Conservation (phyloP, 2,888 invertebrate species). For the Eupithecia abbreviata region DNA sequence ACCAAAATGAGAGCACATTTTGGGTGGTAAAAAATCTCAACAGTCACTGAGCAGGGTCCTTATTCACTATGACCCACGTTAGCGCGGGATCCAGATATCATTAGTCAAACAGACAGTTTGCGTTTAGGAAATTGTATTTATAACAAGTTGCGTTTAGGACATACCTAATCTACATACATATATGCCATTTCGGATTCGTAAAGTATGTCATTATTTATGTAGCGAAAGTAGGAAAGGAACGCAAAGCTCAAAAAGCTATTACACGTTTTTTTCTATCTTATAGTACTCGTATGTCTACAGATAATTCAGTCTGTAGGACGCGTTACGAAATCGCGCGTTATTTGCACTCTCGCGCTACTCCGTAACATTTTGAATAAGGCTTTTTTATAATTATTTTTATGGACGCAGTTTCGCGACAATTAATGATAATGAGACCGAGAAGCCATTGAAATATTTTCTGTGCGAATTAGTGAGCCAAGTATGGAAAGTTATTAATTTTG, state of each 20-base stretch:
- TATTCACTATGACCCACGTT: not conserved
- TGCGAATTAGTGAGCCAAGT: not conserved
- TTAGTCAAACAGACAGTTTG: not conserved
- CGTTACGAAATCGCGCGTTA: not conserved
- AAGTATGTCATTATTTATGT: not conserved
- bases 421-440: constrained; percentile 19
- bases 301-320: not conserved
- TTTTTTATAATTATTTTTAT: constrained; percentile 19
- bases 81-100: not conserved
- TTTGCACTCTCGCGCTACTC: not conserved
- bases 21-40: constrained; percentile 30
- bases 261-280: not conserved
- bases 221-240: not conserved
- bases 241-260: not conserved
- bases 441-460: constrained; percentile 14
- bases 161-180: not conserved
- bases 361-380: not conserved
- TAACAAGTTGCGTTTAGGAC: not conserved
- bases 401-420: constrained; percentile 14
- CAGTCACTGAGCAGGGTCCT: not conserved
- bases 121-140: not conserved
- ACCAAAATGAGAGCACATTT: constrained; percentile 38
- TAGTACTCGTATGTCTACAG: not conserved
- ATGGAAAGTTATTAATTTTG: constrained; percentile 1
- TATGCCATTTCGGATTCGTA: not conserved